Base-by-base conservation (phyloP, 2,113 vertebrate species). In the Sylvietta virens region DNA sequence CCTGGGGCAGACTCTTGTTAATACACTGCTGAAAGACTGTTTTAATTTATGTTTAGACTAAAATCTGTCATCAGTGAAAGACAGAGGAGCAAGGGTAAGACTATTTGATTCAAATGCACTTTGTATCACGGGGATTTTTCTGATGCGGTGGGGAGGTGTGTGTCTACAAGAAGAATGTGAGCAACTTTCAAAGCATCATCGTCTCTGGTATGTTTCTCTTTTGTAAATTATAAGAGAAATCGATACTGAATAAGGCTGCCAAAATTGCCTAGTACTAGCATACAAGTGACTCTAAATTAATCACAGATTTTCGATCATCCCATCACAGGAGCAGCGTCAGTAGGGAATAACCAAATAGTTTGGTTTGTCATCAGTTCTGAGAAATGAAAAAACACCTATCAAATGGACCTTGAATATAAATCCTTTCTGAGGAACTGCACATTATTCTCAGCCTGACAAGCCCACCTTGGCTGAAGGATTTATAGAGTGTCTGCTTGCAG, bases 241-340 rank as follows among this genome's bases (percentile, higher is more conserved):
- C 96, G 4, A 97, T 98, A 95, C 81, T 50, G 93, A 83, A 95
- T 92, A 93, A 95, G 97, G 83, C 81, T 94, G 95, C 95, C 95
- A 48, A 96, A 98, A 86, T 93, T 93, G 92, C 94, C 97, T 81
- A 57, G 92, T 91, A 72, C 83, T 72, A 96, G 88, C 96, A 94
- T 69, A 94, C 69, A 93, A 95, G 81, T 85, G 85, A 94, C 90
- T 97, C 91, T 92, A 97, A 98, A 97, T 96, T 96, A 95, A 97
- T 96, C 93, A 91, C 90, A 96, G 79, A 87, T 97, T 98, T 98
- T 98, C 67, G 85, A 98, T 98, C 96, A 97, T 61, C 66, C 87
- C 94, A 97, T 97, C 96, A 92, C 65, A 88, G 90, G 92, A 92
- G 91, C 33, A 69, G 92, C 94, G 79, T 93, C 58, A 73, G 97